Evolutionary conservation across 1,140 invertebrate species (phyloP), one percentile per base, ranked within the genome.

Genomic region (Rhopalosiphum padi): DNA sequence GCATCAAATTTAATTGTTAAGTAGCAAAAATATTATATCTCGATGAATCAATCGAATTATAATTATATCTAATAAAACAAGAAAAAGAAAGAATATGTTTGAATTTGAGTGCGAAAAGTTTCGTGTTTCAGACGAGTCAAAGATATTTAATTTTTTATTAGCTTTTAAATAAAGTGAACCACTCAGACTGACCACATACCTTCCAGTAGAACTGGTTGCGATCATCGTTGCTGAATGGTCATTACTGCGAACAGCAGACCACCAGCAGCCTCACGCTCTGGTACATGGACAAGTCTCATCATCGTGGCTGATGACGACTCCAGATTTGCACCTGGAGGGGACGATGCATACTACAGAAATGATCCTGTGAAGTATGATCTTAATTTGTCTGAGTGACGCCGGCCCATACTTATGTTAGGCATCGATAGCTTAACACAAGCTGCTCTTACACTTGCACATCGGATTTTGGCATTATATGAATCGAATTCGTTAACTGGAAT

Each of bases 301-400:
- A 91, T 91, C 90, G 90, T 90, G 37, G 41, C 90, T 41, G 8
- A 30, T 48, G 91, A 85, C 77, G 43, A 92, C 91, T 92, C 43
- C 91, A 92, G 46, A 53, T 92, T 92, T 92, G 77, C 91, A 92
- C 77, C 91, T 92, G 91, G 91, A 92, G 91, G 46, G 91, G 91
- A 92, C 68, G 46, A 83, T 51, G 91, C 91, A 92, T 92, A 92
- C 91, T 92, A 92, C 60, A 82, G 91, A 92, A 92, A 92, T 92
- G 46, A 92, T 92, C 91, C 77, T 92, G 91, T 92, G 77, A 85
- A 83, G 90, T 91, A 91, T 91, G 91, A 92, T 83, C 91, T 91
- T 91, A n/a, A 77, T 15, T 30, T 37, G 22, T 30, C 1, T n/a
- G n/a, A 46, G 0, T 9, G 55, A 68, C 25, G 30, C 60, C 30